phyloP scores from a whole-genome alignment of 2,797 vertebrate species.

The Menidia menidia region DNA sequence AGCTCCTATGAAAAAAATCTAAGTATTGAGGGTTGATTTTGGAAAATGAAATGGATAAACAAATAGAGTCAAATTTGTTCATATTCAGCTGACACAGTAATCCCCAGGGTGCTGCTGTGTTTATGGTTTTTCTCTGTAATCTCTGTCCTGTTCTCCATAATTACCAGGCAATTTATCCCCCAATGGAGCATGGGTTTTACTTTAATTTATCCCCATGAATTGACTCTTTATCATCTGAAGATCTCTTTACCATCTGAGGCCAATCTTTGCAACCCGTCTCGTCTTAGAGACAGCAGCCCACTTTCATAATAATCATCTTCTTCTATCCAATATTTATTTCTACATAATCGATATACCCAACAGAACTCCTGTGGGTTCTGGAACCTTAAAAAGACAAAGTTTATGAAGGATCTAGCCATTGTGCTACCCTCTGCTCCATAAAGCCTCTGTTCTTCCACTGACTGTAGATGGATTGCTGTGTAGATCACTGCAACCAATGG shows the following conservation, averaged over 20 bases:
- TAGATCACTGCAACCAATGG: constrained; percentile 77
- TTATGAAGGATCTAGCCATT: constrained; percentile 77
- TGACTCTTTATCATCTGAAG: constrained; percentile 40
- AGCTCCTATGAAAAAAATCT: constrained; percentile 69
- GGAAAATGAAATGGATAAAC: constrained; percentile 6
- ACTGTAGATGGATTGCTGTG: constrained; percentile 74
- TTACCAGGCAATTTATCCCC: constrained; percentile 70
- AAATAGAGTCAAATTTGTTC: constrained; percentile 7
- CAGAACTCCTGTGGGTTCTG: constrained; percentile 50
- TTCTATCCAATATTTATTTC: constrained; percentile 50
- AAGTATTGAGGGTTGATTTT: constrained; percentile 46
- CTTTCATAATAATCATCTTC: constrained; percentile 45
- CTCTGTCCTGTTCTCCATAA: constrained; percentile 64
- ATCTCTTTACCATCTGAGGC: constrained; percentile 37
- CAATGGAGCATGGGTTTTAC: constrained; percentile 47
- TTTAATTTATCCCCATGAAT: constrained; percentile 66
- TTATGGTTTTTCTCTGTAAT: constrained; percentile 66
- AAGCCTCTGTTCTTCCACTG: constrained; percentile 73
- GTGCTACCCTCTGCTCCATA: constrained; percentile 77
- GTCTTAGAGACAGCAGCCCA: constrained; percentile 28
- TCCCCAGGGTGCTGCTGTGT: constrained; percentile 47
- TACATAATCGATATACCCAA: constrained; percentile 36
- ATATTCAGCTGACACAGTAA: constrained; percentile 34
- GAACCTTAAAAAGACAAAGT: constrained; percentile 54
- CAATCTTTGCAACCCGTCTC: constrained; percentile 37